These are phyloP conservation scores for Hemichromis elongatus DNA, from an alignment of 2,113 vertebrate genomes.

Conservation along the genomic window DNA sequence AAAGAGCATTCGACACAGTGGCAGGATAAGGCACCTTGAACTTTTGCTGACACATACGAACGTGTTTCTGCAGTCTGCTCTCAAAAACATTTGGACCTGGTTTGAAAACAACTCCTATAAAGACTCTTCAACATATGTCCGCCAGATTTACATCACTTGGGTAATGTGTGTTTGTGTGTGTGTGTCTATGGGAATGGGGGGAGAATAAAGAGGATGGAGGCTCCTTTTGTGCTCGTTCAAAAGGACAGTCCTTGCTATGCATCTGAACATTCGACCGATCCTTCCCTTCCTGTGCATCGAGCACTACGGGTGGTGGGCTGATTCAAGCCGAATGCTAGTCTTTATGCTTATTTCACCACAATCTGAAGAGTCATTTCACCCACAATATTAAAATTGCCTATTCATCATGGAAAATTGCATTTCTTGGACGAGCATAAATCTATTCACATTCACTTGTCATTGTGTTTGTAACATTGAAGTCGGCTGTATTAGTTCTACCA, in stretches of 20 bases:
- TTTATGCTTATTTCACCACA: constrained; percentile 34
- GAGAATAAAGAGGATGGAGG: not conserved
- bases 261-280: constrained; percentile 1
- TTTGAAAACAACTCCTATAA: constrained; percentile 23
- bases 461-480: not conserved
- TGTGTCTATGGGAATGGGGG: not conserved
- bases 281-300: constrained; percentile 6
- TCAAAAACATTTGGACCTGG: constrained; percentile 31
- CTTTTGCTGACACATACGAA: constrained; percentile 2
- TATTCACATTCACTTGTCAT: not conserved
- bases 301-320: not conserved
- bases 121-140: constrained; percentile 28
- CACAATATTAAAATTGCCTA: constrained; percentile 36
- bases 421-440: constrained; percentile 23
- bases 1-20: constrained; percentile 24
- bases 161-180: not conserved
- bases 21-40: constrained; percentile 7
- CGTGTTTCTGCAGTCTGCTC: not conserved
- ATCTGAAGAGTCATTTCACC: constrained; percentile 26
- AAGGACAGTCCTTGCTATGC: not conserved
- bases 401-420: constrained; percentile 39
- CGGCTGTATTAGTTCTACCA: not conserved
- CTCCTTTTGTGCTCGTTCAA: constrained; percentile 3
- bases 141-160: constrained; percentile 30
- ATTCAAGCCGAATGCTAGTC: constrained; percentile 12